Conservation (phyloP, 2,113 vertebrate species). For the Nansenia antarctica region DNA sequence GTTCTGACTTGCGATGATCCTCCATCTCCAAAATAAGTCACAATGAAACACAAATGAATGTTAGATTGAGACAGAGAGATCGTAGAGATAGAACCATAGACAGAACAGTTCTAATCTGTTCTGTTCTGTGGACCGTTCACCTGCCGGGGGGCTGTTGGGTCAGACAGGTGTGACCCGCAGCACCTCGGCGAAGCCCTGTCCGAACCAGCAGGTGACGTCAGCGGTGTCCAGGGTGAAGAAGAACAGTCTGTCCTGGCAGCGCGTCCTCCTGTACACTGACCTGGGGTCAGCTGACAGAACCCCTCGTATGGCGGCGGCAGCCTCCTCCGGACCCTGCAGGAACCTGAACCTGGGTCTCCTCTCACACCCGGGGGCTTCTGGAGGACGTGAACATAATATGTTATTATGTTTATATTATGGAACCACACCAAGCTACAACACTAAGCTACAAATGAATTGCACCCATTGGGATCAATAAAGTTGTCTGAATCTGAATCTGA, state of each 20-base stretch:
- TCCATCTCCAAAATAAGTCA: too few relatives aligned
- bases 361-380: too few relatives aligned
- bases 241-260: constrained; percentile 80
- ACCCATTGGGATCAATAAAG: too few relatives aligned
- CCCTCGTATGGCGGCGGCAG: constrained; percentile 71
- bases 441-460: not conserved
- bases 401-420: too few relatives aligned
- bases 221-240: constrained; percentile 79
- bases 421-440: too few relatives aligned
- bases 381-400: too few relatives aligned
- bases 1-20: too few relatives aligned
- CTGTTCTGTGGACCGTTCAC: not conserved
- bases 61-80: too few relatives aligned
- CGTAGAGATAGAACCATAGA: not conserved
- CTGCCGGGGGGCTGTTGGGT: too few relatives aligned
- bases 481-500: too few relatives aligned
- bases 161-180: constrained; percentile 74
- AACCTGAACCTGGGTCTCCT: too few relatives aligned
- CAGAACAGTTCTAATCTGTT: not conserved
- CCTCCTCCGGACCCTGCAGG: constrained; percentile 78
- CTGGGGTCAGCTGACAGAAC: constrained; percentile 85
- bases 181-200: constrained; percentile 84
- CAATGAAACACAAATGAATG: too few relatives aligned
- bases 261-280: constrained; percentile 83
- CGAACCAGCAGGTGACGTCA: constrained; percentile 88